Base-by-base conservation (phyloP, 2,888 invertebrate species). In the Adela reaumurella region DNA sequence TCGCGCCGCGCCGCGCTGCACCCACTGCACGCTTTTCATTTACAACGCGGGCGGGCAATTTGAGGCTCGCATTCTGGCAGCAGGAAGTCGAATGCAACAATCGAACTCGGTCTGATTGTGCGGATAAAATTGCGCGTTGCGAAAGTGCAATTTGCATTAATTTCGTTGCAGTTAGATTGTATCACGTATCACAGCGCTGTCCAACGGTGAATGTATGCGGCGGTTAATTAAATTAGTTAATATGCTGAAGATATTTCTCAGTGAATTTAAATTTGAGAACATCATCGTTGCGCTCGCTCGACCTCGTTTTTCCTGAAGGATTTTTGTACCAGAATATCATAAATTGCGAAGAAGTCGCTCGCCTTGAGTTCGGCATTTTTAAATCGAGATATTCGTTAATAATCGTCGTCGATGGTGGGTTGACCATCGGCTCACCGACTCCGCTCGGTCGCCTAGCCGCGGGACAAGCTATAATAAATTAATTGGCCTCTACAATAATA, bases 311-410 rank as follows among this genome's bases (percentile, higher is more conserved):
- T 24, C 10, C 5, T 6, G 10, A 24, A 24, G 6, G 24, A 5
- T 24, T 24, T 24, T 24, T 10, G 35, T 35, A 35, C 35, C 35
- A 14, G 35, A 14, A 35, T 3, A 62, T 65, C 59, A 70, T 71
- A 70, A 70, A 72, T 70, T 65, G 59, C 61, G 54, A 54, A 24
- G 54, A 57, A 64, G 62, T 63, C 61, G 62, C 56, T 61, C 61
- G 64, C 64, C 65, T 61, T 63, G 61, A 61, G 63, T 62, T 68
- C 65, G 67, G 69, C 62, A 63, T 35, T 14, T 35, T 3, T 35
- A 35, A 35, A 35, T 35, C 35, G 35, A 35, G 14, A 14, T 14
- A 35, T 35, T 35, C 14, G n/a, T n/a, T n/a, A n/a, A n/a, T n/a
- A n/a, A 35, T 35, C 35, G 14, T 35, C 14, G 14, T 14, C n/a